Evolutionary conservation across 2,113 vertebrate genomes (phyloP), one percentile per base, ranked within the genome.

Genomic region (Parotia lawesii): DNA sequence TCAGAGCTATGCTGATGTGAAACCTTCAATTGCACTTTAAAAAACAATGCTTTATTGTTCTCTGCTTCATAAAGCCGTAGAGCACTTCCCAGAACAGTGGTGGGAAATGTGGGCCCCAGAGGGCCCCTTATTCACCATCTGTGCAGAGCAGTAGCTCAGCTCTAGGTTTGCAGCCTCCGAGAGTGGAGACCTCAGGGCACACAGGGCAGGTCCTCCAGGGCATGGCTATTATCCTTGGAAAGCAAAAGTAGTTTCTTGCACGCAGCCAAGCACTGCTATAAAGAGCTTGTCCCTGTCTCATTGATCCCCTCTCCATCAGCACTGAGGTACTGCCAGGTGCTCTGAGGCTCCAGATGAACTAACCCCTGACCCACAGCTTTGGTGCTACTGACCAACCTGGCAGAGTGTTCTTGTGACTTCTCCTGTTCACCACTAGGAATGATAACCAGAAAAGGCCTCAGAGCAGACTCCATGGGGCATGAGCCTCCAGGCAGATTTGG

Each of bases 381-480:
- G n/a, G 5, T 51, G 11, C 38, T 50, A 53, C 12, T 9, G 65
- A 27, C 28, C 50, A 51, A 47, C 11, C 7, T 28, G 54, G 28
- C 12, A 62, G 21, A 72, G 16, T 13, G 11, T 9, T 71, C 24
- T 54, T 6, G 0, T 24, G 18, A 74, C 10, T 29, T 54, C 28
- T 15, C 5, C 38, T 53, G 12, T 3, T 51, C 25, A 29, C 22
- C 6, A 2, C 12, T 45, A 27, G 18, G 65, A 45, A 23, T 0
- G 0, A 6, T 21, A 73, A 65, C 5, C 7, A 83, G 35, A 24
- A 70, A 29, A 80, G 6, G 14, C 12, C 20, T 3, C 62, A 83
- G 31, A 35, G 21, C 17, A 85, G 25, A 40, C 20, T 5, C 28
- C 28, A 11, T 0, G 0, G 4, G 8, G 8, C 29, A 50, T 17